These are phyloP conservation scores for Hydropsyche tenuis DNA, from an alignment of 1,140 invertebrate species.

Conservation along the genomic window DNA sequence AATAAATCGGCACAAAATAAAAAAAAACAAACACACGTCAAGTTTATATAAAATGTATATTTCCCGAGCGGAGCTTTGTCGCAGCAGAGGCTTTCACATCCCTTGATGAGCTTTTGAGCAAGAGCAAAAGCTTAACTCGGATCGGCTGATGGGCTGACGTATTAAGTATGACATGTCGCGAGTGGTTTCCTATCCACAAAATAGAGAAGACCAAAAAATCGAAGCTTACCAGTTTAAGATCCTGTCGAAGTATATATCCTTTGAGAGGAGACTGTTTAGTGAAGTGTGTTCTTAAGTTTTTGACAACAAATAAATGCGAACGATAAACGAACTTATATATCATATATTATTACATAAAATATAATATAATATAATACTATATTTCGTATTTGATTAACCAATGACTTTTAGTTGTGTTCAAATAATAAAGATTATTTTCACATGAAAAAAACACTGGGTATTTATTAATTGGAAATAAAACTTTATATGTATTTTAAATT, in stretches of 20 bases:
- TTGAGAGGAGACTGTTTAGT: slow-evolving; percentile 3
- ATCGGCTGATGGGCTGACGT: slow-evolving; percentile 40
- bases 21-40: not conserved
- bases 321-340: slow-evolving; percentile 7
- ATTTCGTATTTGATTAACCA: no score
- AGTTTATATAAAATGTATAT: no score
- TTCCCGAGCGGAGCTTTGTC: no score
- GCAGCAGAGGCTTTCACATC: slow-evolving; percentile 25
- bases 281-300: slow-evolving; percentile 35
- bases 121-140: slow-evolving; percentile 34
- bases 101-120: slow-evolving; percentile 34
- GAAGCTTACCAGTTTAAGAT: slow-evolving; percentile 41
- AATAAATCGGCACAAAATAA: not conserved
- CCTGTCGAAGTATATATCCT: not conserved
- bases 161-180: slow-evolving; percentile 47
- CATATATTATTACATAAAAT: no score
- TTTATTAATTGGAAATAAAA: no score
- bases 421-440: no score
- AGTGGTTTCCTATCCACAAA: slow-evolving; percentile 41
- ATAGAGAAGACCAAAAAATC: slow-evolving; percentile 41
- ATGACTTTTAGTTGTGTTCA: no score
- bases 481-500: no score
- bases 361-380: no score
- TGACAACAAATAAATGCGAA: slow-evolving; percentile 37
- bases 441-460: no score